Percentiles rank a stretch among this genome's conserved stretches.
Evolutionary conservation across 2,888 invertebrate genomes (phyloP).

Genomic region (Blastobasis adustella): DNA sequence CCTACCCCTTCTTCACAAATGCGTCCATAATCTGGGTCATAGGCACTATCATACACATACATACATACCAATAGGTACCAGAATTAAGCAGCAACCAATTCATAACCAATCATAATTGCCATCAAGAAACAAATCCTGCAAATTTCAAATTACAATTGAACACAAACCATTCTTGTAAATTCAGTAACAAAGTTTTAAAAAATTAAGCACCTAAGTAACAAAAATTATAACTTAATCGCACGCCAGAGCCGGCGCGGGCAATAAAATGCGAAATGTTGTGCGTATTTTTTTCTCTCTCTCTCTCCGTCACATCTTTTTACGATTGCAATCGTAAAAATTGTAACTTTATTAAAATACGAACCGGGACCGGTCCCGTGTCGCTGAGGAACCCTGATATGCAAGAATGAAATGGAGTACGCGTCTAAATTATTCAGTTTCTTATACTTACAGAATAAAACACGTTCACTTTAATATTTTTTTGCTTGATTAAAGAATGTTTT

Average conservation of each 20-base stretch:
- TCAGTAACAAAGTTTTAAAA: background rate
- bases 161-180: too few relatives aligned
- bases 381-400: constrained; percentile 1
- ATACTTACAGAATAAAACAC: too few relatives aligned
- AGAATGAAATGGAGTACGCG: background rate
- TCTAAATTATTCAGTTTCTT: constrained; percentile 2
- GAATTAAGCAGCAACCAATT: too few relatives aligned
- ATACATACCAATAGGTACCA: too few relatives aligned
- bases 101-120: too few relatives aligned
- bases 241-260: background rate
- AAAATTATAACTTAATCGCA: background rate
- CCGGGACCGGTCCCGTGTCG: constrained; percentile 22
- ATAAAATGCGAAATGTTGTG: constrained; percentile 25
- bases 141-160: too few relatives aligned
- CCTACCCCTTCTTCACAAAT: too few relatives aligned
- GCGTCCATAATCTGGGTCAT: too few relatives aligned
- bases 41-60: too few relatives aligned
- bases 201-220: background rate
- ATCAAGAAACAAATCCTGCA: too few relatives aligned
- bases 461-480: too few relatives aligned
- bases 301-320: constrained; percentile 39
- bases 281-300: constrained; percentile 12
- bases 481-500: too few relatives aligned
- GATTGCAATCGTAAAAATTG: constrained; percentile 41
- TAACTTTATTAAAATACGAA: constrained; percentile 49